Conservation (phyloP, 2,113 vertebrate species). For the Poecile atricapillus region DNA sequence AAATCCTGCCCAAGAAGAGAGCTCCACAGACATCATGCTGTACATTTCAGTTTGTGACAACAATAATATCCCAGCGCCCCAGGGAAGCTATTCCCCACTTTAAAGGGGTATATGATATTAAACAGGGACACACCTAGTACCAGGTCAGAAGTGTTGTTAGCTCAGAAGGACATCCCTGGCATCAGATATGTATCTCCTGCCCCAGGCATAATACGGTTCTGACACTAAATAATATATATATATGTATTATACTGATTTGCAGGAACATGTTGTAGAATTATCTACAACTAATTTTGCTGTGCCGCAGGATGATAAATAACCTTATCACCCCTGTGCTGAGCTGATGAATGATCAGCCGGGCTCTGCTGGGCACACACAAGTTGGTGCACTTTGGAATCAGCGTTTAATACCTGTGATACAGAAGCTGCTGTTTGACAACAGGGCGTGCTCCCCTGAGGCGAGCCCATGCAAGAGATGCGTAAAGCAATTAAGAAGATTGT, state of each 20-base stretch:
- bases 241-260: not conserved
- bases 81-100: not conserved
- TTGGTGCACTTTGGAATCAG: conserved; percentile 39
- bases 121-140: not conserved
- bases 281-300: not conserved
- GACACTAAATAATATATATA: not conserved
- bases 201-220: not conserved
- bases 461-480: not conserved
- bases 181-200: accelerated
- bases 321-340: not conserved
- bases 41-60: not conserved
- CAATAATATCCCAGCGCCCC: not conserved
- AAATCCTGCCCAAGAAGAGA: conserved; percentile 24
- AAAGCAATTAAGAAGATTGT: conserved; percentile 22
- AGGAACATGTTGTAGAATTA: not conserved
- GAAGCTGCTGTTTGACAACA: conserved; percentile 44
- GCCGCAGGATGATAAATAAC: not conserved
- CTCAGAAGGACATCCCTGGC: not conserved
- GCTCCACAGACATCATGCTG: accelerated
- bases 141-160: not conserved
- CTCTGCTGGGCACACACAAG: not conserved
- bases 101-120: not conserved
- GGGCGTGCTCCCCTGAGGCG: not conserved
- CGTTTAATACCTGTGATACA: not conserved
- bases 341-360: not conserved